These are phyloP conservation scores for Drosophila emarginata DNA, from an alignment of 2,888 invertebrate species.

Conservation along the genomic window DNA sequence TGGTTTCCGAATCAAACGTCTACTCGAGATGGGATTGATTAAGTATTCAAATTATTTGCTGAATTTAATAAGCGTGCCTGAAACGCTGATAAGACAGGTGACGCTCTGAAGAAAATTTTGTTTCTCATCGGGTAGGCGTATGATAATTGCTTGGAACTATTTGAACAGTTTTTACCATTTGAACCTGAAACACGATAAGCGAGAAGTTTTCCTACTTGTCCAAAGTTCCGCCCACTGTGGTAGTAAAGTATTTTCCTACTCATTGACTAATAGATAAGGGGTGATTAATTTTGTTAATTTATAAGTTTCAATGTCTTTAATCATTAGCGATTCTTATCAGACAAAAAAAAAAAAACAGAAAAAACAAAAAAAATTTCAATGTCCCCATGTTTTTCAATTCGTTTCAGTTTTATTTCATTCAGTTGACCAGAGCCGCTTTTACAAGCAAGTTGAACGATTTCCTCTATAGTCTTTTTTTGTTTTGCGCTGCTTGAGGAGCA, in stretches of 20 bases:
- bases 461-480: conserved; percentile 13
- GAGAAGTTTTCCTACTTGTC: background rate
- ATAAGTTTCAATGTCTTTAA: conserved; percentile 22
- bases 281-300: conserved; percentile 31
- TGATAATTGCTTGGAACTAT: background rate
- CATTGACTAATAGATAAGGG: conserved; percentile 40
- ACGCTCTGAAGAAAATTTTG: background rate
- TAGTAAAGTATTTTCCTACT: conserved; percentile 21
- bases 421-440: conserved; percentile 22
- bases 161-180: background rate
- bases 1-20: background rate
- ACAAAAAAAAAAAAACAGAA: background rate
- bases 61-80: background rate
- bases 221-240: background rate
- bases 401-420: conserved; percentile 29
- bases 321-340: conserved; percentile 30
- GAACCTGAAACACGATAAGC: background rate
- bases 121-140: background rate
- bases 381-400: conserved; percentile 1
- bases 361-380: background rate
- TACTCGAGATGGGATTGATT: background rate
- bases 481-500: background rate
- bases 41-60: background rate
- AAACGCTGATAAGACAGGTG: background rate
- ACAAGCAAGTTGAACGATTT: conserved; percentile 22